Evolutionary conservation across 2,113 vertebrate genomes (phyloP).

Genomic region (Myrmecobius fasciatus): DNA sequence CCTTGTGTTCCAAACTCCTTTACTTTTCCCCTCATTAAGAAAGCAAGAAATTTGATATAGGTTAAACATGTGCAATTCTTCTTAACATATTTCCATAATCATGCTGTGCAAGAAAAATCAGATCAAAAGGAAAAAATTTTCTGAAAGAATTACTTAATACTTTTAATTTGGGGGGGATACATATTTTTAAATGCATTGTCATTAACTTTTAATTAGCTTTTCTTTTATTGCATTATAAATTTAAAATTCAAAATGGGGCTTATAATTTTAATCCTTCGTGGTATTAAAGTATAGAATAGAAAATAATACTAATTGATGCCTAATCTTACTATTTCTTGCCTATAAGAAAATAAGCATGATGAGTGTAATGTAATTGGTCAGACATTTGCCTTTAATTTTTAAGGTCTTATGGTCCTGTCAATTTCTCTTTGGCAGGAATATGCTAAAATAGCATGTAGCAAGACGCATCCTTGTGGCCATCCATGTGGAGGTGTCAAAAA

Average conservation of each 20-base stretch:
- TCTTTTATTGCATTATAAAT: constrained; percentile 14
- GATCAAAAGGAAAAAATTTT: not conserved
- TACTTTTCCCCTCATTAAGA: too few species aligned
- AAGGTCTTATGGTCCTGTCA: not conserved
- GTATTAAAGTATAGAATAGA: constrained; percentile 28
- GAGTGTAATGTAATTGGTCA: not conserved
- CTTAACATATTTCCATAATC: too few species aligned
- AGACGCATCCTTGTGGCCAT: constrained; percentile 96
- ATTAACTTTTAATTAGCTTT: constrained; percentile 45
- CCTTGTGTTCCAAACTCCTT: too few species aligned
- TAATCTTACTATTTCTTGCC: not conserved
- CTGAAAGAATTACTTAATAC: not conserved
- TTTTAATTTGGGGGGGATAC: not conserved
- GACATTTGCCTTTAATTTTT: not conserved
- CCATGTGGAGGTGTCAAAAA: constrained; percentile 97
- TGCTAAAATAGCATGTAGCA: constrained; percentile 96
- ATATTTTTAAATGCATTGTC: not conserved
- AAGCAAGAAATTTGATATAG: too few species aligned
- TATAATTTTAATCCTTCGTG: constrained; percentile 29
- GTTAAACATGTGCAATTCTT: too few species aligned
- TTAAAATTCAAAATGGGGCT: constrained; percentile 42
- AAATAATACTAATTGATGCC: constrained; percentile 13
- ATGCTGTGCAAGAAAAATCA: too few species aligned
- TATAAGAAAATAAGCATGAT: not conserved
- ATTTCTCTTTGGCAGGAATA: constrained; percentile 89